Base-by-base conservation (phyloP, 1,140 invertebrate genomes). In the Drosophila parvula region DNA sequence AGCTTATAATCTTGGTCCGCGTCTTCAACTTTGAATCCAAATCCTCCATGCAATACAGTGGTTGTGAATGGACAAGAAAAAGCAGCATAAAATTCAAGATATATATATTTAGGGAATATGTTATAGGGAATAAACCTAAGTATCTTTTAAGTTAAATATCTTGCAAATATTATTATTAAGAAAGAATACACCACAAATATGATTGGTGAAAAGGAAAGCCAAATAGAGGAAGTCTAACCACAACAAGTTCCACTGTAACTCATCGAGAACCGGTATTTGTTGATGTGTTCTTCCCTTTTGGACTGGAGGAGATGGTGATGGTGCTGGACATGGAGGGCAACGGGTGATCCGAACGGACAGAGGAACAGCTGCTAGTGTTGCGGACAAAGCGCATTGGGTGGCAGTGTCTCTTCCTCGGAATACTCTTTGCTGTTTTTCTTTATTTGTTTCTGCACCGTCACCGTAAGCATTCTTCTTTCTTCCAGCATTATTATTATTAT, bases 1-100 rank as follows among this genome's bases (percentile, higher is more conserved):
- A 77, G 80, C 75, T 71, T 56, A 68, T 47, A 71, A 64, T 69
- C 51, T 38, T 38, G 75, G 80, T 81, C 56, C 58, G 22, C 58
- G 70, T 41, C 48, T 50, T 41, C 36, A 62, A 16, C 58, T 64
- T 64, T 50, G 16, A 48, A 68, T 64, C 43, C 34, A 27, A 51
- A 43, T 51, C 22, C 27, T 12, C 44, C 14, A 34, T 50, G 47
- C 28, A 22, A 11, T 11, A 67, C 34, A 47, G 63, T 63, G 53
- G 53, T 11, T 59, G 48, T 51, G 28, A 22, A 1, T 22, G 48
- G 28, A 50, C 28, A 0, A 1, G 0, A 32, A 50, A 32, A 10
- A 5, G 9, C 0, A 6, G 5, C n/a, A 11, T 32, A 30, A 50
- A 32, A 12, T 22, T 22, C 22, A 22, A 22, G 22, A n/a, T n/a